Evolutionary conservation across 23 tunicate genomes (phyloP).

Genomic region (Halocynthia roretzi): DNA sequence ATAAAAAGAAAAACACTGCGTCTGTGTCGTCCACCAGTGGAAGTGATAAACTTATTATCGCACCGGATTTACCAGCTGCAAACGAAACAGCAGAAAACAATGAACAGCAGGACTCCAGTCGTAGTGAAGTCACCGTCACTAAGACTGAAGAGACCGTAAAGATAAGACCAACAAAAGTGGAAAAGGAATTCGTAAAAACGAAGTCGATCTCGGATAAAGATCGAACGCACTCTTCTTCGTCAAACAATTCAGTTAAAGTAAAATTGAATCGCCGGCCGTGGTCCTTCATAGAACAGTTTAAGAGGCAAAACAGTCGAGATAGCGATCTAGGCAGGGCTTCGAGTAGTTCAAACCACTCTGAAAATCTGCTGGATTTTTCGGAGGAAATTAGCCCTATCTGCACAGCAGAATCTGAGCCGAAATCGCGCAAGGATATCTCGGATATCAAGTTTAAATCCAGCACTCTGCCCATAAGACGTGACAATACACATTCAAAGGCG

Average conservation of each 20-base stretch:
- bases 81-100: slow-evolving; percentile 10
- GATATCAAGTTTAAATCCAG: too few species aligned
- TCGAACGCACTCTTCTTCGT: slow-evolving; percentile 14
- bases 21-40: not conserved
- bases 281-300: slow-evolving; percentile 22
- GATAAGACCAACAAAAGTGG: too few species aligned
- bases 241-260: slow-evolving; percentile 8
- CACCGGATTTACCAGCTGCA: not conserved
- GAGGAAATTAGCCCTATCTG: too few species aligned
- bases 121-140: too few species aligned
- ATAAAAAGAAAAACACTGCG: slow-evolving; percentile 19
- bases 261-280: slow-evolving; percentile 19
- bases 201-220: not conserved
- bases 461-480: too few species aligned
- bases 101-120: not conserved
- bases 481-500: too few species aligned
- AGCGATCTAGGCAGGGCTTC: not conserved
- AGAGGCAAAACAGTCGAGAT: slow-evolving; percentile 16
- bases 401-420: too few species aligned
- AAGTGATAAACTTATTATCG: slow-evolving; percentile 18
- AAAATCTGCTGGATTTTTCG: not conserved
- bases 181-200: too few species aligned
- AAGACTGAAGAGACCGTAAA: too few species aligned
- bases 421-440: too few species aligned
- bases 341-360: too few species aligned